Conservation (phyloP, 2,888 invertebrate genomes). For the Dicyrtomina minuta region DNA sequence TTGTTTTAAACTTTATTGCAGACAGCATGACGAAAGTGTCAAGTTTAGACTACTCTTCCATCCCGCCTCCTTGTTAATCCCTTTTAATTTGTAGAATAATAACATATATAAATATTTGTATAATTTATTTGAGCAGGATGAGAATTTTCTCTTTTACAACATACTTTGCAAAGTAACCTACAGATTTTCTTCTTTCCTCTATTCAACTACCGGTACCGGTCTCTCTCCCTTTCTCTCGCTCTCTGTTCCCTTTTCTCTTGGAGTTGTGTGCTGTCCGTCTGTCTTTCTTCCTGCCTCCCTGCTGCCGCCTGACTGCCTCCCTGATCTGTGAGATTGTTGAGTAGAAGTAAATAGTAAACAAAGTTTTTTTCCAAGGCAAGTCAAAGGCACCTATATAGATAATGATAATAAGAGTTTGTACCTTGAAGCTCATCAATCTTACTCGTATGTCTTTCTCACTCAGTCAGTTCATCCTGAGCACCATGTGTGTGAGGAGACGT, state of each 20-base stretch:
- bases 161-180: no score
- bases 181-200: background rate
- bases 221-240: background rate
- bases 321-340: background rate
- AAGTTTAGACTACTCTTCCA: no score
- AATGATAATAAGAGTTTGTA: conserved; percentile 5
- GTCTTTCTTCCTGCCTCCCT: background rate
- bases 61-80: no score
- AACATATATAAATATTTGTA: no score
- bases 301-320: background rate
- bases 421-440: conserved; percentile 5
- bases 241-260: background rate
- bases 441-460: background rate
- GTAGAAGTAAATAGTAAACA: background rate
- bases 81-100: no score
- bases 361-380: background rate
- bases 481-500: background rate
- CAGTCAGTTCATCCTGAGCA: background rate
- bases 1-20: no score
- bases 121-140: no score
- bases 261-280: background rate
- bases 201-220: background rate
- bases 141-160: no score
- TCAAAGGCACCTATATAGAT: conserved; percentile 2
- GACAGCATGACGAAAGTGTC: no score